Evolutionary conservation across 2,888 invertebrate species (phyloP), one percentile per base, ranked within the genome.

Genomic region (Trachelus stipa): DNA sequence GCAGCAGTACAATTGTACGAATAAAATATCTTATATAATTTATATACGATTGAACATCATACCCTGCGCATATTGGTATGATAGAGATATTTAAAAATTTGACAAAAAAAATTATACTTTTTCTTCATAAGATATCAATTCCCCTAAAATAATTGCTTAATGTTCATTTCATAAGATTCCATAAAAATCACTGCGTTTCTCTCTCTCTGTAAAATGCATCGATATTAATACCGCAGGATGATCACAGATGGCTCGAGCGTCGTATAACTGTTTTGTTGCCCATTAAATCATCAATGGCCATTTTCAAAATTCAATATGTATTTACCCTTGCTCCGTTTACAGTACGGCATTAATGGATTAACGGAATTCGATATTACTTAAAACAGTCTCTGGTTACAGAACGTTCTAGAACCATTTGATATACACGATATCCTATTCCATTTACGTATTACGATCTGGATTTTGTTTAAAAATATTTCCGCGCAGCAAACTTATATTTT

Each of bases 291-390:
- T 56, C 56, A 23, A 56, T 56, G 56, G 9, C 9, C 31, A 71
- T 71, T 71, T 71, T 33, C 34, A 71, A 33, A 71, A 71, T 71
- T 12, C 71, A 71, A 71, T 71, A 71, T 11, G 71, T 11, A 11
- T 71, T 6, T 30, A 71, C 31, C 71, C 12, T 0, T 3, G 15
- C 71, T 71, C 34, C 31, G 31, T 3, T 71, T 31, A 71, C 71
- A 1, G 12, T 15, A 31, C 34, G 12, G 71, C 31, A 34, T 71
- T 9, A 34, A 71, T 31, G 34, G 9, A 71, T 71, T 71, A 71
- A 71, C 71, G 71, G 71, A 31, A 71, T 71, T 71, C 23, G 56
- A 56, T 23, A 56, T 23, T 56, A 56, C 56, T 56, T 56, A 23
- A 56, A 56, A 56, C 15, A 23, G 23, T 56, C 56, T 56, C 56